Conservation (phyloP, 2,113 vertebrate genomes). For the Perca flavescens region DNA sequence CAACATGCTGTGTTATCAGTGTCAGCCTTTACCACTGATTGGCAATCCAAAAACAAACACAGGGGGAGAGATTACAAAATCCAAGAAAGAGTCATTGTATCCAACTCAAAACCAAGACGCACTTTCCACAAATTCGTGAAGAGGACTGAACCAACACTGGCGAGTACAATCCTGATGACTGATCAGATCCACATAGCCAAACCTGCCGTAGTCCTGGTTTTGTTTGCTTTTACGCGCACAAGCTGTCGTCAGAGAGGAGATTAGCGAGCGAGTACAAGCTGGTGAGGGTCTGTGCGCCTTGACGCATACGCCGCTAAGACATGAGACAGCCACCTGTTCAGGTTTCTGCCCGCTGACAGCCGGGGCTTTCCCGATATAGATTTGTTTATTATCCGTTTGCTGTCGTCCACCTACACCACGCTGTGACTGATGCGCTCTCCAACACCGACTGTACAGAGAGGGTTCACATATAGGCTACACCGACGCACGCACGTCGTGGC, state of each 20-base stretch:
- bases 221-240: conserved; percentile 41
- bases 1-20: conserved; percentile 74
- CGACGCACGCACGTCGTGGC: conserved; percentile 38
- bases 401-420: conserved; percentile 58
- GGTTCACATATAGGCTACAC: conserved; percentile 13
- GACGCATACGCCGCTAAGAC: conserved; percentile 52
- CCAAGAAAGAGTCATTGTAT: conserved; percentile 66
- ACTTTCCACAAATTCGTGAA: not conserved
- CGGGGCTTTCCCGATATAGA: conserved; percentile 77
- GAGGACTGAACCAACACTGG: conserved; percentile 4
- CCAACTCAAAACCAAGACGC: conserved; percentile 39
- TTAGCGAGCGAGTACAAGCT: conserved; percentile 74
- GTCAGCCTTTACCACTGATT: conserved; percentile 29
- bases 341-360: conserved; percentile 76
- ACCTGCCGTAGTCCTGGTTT: conserved; percentile 49
- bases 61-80: conserved; percentile 56
- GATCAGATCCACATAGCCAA: conserved; percentile 41
- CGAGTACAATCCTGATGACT: conserved; percentile 47
- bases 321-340: conserved; percentile 79
- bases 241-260: conserved; percentile 79
- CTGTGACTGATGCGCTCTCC: conserved; percentile 53
- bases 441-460: conserved; percentile 29
- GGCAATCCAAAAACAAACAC: conserved; percentile 44
- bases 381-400: conserved; percentile 63
- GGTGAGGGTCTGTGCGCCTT: conserved; percentile 67